Conservation (phyloP, 2,113 vertebrate species). For the Ceyx margarethae region DNA sequence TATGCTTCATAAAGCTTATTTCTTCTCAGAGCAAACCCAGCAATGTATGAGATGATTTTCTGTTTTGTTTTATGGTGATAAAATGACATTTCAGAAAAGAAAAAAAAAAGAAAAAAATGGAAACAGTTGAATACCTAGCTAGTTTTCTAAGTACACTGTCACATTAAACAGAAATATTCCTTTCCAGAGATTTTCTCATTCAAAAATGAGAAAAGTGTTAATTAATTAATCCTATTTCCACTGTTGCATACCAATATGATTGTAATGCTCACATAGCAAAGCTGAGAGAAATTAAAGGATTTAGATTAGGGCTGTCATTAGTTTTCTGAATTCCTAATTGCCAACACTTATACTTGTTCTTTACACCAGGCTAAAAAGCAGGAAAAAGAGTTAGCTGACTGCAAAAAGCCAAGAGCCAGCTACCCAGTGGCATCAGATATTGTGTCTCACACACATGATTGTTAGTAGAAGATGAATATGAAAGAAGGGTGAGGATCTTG, state of each 20-base stretch:
- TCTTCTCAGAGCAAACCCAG: background rate
- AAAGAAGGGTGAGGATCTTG: background rate
- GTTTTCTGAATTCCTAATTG: background rate
- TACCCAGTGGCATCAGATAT: background rate
- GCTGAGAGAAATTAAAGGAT: background rate
- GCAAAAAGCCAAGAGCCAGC: background rate
- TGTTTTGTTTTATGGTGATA: background rate
- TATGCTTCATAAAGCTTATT: background rate
- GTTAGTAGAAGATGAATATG: background rate
- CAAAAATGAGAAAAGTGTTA: background rate
- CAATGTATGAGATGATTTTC: background rate
- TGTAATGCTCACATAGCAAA: background rate
- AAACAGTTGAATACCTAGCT: background rate
- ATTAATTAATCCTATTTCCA: background rate
- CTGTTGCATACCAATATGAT: background rate
- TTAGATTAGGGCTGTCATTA: background rate
- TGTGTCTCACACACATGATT: background rate
- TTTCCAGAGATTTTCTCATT: background rate
- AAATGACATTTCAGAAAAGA: background rate
- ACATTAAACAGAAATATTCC: background rate
- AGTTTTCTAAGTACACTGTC: background rate
- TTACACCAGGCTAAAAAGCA: background rate
- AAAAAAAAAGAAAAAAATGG: background rate
- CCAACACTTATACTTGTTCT: background rate
- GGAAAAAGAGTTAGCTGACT: background rate